Conservation (phyloP, 2,113 vertebrate genomes). For the Mustela nigripes region DNA sequence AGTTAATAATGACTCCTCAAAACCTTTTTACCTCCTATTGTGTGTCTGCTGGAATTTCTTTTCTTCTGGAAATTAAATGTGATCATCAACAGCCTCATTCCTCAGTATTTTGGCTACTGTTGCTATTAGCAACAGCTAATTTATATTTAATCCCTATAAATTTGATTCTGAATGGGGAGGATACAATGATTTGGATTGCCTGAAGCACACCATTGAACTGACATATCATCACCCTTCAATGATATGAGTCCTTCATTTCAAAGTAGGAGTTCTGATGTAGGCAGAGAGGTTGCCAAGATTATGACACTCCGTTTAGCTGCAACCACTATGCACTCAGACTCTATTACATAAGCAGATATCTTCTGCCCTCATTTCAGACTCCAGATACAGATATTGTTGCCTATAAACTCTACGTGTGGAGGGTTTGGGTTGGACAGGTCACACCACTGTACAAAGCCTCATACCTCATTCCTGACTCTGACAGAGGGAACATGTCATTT, state of each 20-base stretch:
- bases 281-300: neutral
- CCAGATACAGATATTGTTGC: neutral
- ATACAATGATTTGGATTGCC: neutral
- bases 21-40: neutral
- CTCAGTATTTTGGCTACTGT: neutral
- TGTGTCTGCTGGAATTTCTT: slow-evolving; percentile 55
- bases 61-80: slow-evolving; percentile 58
- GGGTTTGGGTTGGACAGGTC: neutral
- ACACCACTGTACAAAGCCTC: neutral
- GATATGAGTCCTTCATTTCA: neutral
- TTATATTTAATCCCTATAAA: neutral
- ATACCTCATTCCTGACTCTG: neutral
- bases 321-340: neutral
- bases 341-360: neutral
- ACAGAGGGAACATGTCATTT: neutral
- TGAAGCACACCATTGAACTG: neutral
- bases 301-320: neutral
- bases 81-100: neutral
- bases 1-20: slow-evolving; percentile 27
- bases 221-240: neutral
- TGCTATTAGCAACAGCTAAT: slow-evolving; percentile 47
- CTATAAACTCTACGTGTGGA: neutral
- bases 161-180: slow-evolving; percentile 27
- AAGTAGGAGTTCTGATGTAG: slow-evolving; percentile 28
- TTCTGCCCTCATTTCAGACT: neutral